phyloP scores from a whole-genome alignment of 2,888 invertebrate genomes.

The Formica aserva region DNA sequence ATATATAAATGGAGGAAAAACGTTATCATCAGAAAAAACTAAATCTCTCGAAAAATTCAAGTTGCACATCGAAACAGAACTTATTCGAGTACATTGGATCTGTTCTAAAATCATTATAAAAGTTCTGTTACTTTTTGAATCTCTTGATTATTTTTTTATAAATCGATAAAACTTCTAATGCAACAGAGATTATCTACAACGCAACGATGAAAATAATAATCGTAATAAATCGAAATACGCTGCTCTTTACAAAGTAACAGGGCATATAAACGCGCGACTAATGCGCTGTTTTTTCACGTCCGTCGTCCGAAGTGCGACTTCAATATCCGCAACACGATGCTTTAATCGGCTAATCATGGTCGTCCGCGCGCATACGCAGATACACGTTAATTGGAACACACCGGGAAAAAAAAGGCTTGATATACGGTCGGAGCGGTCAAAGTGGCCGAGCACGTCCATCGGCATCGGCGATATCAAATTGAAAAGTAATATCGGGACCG shows the following conservation, averaged over 20 bases:
- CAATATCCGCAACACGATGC: constrained; percentile 70
- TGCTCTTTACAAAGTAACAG: background rate
- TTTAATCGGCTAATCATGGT: constrained; percentile 71
- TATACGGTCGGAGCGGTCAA: constrained; percentile 38
- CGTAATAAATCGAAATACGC: background rate
- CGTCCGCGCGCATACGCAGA: constrained; percentile 48
- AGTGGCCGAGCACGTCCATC: constrained; percentile 22
- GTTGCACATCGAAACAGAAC: background rate
- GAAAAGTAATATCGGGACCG: constrained; percentile 72
- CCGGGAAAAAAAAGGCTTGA: constrained; percentile 36
- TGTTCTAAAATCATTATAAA: background rate
- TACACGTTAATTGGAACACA: constrained; percentile 65
- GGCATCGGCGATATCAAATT: constrained; percentile 65
- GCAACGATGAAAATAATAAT: background rate
- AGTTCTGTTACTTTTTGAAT: background rate
- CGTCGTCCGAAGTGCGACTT: constrained; percentile 66
- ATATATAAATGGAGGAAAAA: background rate
- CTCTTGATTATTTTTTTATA: background rate
- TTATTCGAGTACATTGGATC: background rate
- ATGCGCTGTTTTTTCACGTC: constrained; percentile 46
- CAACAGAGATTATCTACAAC: background rate
- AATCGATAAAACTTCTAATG: background rate
- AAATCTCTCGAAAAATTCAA: background rate
- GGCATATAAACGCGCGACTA: constrained; percentile 42
- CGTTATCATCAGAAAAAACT: background rate